These are phyloP conservation scores for Corythaeola cristata DNA, from an alignment of 2,113 vertebrate species.

Conservation along the genomic window DNA sequence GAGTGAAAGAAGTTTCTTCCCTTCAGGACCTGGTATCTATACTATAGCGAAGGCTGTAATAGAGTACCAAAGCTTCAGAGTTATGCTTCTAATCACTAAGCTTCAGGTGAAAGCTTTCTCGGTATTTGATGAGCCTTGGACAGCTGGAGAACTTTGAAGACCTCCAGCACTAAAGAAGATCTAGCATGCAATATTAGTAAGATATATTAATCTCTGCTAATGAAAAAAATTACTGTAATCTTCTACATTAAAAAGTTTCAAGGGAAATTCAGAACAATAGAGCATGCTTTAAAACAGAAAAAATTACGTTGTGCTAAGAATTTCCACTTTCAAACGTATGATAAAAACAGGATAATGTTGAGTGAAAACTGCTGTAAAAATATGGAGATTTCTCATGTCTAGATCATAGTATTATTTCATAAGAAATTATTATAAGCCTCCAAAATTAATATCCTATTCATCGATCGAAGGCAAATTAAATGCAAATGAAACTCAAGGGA, in stretches of 20 bases:
- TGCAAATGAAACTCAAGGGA: conserved; percentile 62
- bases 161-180: neutral
- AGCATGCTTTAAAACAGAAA: neutral
- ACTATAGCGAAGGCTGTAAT: neutral
- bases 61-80: neutral
- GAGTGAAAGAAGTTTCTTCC: neutral
- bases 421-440: conserved; percentile 3
- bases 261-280: neutral
- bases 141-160: neutral
- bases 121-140: neutral
- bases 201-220: neutral
- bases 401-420: neutral
- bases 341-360: neutral
- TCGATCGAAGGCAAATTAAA: conserved; percentile 48
- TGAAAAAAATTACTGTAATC: neutral
- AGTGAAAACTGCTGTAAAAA: neutral
- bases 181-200: neutral
- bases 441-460: conserved; percentile 55
- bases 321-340: neutral
- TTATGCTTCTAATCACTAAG: neutral
- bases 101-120: neutral
- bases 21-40: neutral
- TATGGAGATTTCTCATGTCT: conserved; percentile 1
- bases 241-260: neutral
- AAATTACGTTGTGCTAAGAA: neutral